Evolutionary conservation across 2,797 vertebrate species (phyloP).

Genomic region (Naso thynnoides): DNA sequence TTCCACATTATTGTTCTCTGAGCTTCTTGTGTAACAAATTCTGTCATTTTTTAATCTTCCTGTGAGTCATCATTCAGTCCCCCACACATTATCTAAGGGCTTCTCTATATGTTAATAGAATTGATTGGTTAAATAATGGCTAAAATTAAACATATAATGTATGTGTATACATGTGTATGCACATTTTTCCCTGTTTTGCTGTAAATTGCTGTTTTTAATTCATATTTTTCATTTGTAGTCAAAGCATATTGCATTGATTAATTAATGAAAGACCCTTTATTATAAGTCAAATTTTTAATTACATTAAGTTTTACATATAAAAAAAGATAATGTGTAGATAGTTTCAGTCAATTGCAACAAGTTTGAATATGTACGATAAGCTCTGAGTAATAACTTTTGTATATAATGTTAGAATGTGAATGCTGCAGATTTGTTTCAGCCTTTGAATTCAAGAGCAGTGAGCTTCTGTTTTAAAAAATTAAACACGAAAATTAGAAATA

Average conservation of each 20-base stretch:
- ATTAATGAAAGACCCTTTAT: background rate
- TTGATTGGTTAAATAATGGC: constrained; percentile 16
- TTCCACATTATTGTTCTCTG: constrained; percentile 16
- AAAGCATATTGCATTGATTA: background rate
- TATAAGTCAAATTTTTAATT: background rate
- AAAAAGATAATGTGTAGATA: background rate
- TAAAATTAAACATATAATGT: background rate
- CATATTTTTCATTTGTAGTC: background rate
- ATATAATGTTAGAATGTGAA: background rate
- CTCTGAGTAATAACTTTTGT: background rate
- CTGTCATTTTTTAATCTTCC: constrained; percentile 32
- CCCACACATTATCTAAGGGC: constrained; percentile 44
- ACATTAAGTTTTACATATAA: background rate
- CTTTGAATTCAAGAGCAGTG: background rate
- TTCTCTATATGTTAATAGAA: constrained; percentile 40
- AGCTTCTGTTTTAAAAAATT: constrained; percentile 3
- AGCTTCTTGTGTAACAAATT: constrained; percentile 54
- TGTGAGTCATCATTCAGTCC: constrained; percentile 54
- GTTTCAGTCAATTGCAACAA: background rate
- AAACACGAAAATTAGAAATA: constrained; percentile 7
- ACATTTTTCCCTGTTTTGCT: background rate
- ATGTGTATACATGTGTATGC: background rate
- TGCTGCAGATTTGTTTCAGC: background rate
- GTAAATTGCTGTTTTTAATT: background rate
- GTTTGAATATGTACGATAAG: constrained; percentile 2